These are phyloP conservation scores for Chloebia gouldiae DNA, from an alignment of 2,113 vertebrate genomes.

Conservation along the genomic window DNA sequence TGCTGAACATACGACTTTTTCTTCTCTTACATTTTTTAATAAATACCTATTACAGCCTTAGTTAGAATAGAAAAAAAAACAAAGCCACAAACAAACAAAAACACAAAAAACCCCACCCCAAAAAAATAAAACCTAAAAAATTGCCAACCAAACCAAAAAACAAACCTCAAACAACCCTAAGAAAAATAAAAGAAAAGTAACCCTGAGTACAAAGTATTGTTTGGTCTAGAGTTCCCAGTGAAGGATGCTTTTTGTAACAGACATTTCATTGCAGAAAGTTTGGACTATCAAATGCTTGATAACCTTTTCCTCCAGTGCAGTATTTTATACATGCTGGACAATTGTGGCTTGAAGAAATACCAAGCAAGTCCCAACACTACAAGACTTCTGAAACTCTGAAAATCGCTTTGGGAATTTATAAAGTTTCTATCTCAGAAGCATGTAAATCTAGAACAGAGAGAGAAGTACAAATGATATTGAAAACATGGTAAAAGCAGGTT, in stretches of 20 bases:
- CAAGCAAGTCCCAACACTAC: neutral
- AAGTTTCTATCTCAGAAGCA: neutral
- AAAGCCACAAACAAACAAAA: neutral
- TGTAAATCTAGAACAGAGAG: neutral
- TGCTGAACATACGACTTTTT: neutral
- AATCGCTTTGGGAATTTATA: neutral
- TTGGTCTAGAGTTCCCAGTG: neutral
- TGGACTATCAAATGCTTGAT: neutral
- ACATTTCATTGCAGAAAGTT: neutral
- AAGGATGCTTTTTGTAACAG: neutral
- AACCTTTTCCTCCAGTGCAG: neutral
- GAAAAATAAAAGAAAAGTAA: neutral
- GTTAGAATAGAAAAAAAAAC: neutral
- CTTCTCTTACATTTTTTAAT: neutral
- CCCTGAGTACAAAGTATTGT: neutral
- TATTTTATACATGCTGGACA: neutral
- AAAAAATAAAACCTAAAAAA: too few relatives aligned
- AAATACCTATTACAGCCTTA: neutral
- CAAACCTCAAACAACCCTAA: neutral
- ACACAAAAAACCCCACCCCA: accelerated
- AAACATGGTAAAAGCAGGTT: neutral
- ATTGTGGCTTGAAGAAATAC: neutral
- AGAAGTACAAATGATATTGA: neutral
- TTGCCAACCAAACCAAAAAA: too few relatives aligned
- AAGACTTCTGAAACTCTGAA: neutral